phyloP scores from a whole-genome alignment of 2,797 vertebrate genomes.

The Apodemus agrarius region DNA sequence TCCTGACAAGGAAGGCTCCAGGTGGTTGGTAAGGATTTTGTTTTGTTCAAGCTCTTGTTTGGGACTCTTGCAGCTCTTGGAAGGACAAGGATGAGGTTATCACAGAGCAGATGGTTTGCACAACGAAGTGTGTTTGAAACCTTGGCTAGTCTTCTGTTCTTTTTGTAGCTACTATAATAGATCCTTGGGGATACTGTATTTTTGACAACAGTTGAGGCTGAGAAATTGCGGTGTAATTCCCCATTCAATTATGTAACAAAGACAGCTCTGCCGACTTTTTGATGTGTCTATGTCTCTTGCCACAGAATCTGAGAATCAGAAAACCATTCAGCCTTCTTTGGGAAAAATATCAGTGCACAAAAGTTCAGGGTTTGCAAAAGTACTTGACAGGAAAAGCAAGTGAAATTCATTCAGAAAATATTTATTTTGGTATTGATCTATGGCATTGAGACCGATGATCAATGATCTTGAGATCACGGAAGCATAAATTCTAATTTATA shows the following conservation, averaged over 20 bases:
- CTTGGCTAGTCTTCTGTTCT: background rate
- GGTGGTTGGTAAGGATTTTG: conserved; percentile 22
- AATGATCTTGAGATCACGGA: conserved; percentile 14
- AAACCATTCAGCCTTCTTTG: conserved; percentile 58
- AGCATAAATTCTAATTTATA: conserved; percentile 12
- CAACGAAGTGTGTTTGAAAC: conserved; percentile 27
- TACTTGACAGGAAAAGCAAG: background rate
- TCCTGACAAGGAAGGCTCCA: background rate
- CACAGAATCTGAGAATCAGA: conserved; percentile 37
- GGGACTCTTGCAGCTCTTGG: background rate
- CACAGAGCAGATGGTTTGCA: background rate
- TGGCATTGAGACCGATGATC: background rate
- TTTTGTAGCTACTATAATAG: background rate
- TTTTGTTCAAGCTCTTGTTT: conserved; percentile 28
- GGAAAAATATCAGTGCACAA: conserved; percentile 21
- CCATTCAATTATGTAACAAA: conserved; percentile 42
- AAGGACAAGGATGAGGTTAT: conserved; percentile 11
- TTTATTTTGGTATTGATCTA: background rate
- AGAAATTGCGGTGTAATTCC: conserved; percentile 17
- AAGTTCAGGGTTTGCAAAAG: background rate
- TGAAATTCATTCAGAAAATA: conserved; percentile 41
- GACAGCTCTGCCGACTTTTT: conserved; percentile 21
- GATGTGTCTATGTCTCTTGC: background rate
- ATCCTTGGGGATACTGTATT: background rate
- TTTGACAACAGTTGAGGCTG: conserved; percentile 14